A percentile compares a stretch with the other conserved stretches of the same genome.
These are phyloP conservation scores for Myotis daubentonii DNA, from an alignment of 2,797 vertebrate species.

Conservation along the genomic window DNA sequence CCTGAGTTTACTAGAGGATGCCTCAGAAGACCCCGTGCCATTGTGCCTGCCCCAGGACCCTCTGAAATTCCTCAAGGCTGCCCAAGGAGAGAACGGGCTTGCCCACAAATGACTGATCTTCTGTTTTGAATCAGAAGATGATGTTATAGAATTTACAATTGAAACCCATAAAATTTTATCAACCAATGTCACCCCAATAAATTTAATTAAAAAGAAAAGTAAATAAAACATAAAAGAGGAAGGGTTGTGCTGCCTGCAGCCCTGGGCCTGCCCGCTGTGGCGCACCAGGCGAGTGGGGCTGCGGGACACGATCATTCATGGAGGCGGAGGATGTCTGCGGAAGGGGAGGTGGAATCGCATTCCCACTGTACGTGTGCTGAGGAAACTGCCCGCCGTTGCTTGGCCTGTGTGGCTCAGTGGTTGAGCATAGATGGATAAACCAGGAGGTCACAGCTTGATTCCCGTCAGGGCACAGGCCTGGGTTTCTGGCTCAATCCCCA, in stretches of 20 bases:
- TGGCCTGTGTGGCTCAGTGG: too few relatives aligned
- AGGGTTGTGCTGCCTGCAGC: background rate
- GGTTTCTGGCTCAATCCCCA: too few relatives aligned
- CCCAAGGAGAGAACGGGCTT: background rate
- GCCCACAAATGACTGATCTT: background rate
- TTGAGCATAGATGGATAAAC: too few relatives aligned
- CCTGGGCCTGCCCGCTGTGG: background rate
- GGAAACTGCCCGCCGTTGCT: background rate
- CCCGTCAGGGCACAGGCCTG: too few relatives aligned
- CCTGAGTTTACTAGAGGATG: background rate
- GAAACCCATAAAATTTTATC: background rate
- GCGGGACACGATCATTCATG: background rate
- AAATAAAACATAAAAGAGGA: background rate
- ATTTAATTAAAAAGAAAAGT: background rate
- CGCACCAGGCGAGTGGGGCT: background rate
- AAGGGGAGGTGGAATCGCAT: background rate
- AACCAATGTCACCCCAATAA: background rate
- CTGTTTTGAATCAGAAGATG: background rate
- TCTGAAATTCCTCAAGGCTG: background rate
- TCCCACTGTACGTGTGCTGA: background rate
- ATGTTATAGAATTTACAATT: background rate
- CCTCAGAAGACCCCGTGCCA: background rate
- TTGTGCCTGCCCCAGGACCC: too few relatives aligned
- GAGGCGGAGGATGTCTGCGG: background rate
- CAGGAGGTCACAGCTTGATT: too few relatives aligned